Evolutionary conservation across 2,113 vertebrate genomes (phyloP), one percentile per base, ranked within the genome.

Genomic region (Tachysurus vachellii): DNA sequence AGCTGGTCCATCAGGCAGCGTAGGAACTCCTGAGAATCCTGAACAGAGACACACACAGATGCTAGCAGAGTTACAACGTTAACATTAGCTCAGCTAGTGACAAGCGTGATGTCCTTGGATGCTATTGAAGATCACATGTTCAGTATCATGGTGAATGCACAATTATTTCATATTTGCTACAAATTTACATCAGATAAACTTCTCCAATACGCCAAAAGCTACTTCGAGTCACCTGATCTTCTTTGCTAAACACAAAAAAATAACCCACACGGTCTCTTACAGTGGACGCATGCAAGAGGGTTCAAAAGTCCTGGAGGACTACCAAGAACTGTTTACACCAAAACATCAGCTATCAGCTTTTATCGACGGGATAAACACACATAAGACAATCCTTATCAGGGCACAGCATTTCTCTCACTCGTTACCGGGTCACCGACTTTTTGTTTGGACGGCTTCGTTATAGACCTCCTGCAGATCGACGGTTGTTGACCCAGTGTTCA

Each of bases 11-110:
- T 99, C 77, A 99, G 91, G 90, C 98, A 99, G 85, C 98, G 97
- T 88, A 99, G 93, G 92, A 99, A 99, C 92, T 99, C 98, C 92
- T 99, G 98, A 53, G 98, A 99, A 82, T 99, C 98, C 98, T 99
- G 84, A 75, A 19, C 28, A 56, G 21, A 81, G 26, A 81, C n/a
- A 31, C 19, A 77, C 53, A 47, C 28, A 77, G 31, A 19, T 31
- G 7, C 13, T 5, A 14, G n/a, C 61, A 36, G 16, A n/a, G 53
- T 57, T 54, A 19, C 56, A 14, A 50, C 7, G 44, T 6, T 47
- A 47, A 47, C 3, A 3, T 6, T 47, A 47, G 44, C 6, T 47
- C 94, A 91, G 90, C 17, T 19, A 31, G 36, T 28, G 1, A 6
- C 12, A 0, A 68, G 6, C 11, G 28, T 68, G 17, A 66, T 11